A percentile compares a stretch with the other conserved stretches of the same genome.
Evolutionary conservation across 2,113 vertebrate genomes (phyloP).

Genomic region (Promerops cafer): DNA sequence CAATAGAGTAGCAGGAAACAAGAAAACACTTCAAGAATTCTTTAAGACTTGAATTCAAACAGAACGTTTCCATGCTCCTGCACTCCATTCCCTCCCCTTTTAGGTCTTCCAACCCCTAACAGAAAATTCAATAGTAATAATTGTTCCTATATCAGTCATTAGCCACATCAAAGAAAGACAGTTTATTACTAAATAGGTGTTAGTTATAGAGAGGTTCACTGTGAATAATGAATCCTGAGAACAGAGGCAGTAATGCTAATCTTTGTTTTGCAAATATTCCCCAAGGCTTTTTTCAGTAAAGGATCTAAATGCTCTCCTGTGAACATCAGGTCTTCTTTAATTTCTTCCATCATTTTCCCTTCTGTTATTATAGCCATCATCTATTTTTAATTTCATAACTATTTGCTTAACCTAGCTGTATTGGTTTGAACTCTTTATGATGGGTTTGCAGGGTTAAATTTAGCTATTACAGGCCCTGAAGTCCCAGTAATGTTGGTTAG

Average conservation of each 20-base stretch:
- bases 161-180: not conserved
- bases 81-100: not conserved
- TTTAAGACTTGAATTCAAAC: not conserved
- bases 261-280: conserved; percentile 35
- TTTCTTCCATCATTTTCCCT: not conserved
- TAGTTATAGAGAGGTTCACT: not conserved
- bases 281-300: not conserved
- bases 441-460: not conserved
- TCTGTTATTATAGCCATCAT: not conserved
- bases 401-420: not conserved
- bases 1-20: not conserved
- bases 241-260: not conserved
- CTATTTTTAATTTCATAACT: not conserved
- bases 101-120: not conserved
- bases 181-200: not conserved
- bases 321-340: not conserved
- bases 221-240: not conserved
- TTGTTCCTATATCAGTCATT: not conserved
- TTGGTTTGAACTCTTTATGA: not conserved
- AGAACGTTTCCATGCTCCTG: not conserved
- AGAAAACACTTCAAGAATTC: not conserved
- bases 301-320: not conserved
- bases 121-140: not conserved
- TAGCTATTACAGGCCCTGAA: not conserved
- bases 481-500: not conserved